Conservation (phyloP, 2,797 vertebrate species). For the Caiman crocodilus region DNA sequence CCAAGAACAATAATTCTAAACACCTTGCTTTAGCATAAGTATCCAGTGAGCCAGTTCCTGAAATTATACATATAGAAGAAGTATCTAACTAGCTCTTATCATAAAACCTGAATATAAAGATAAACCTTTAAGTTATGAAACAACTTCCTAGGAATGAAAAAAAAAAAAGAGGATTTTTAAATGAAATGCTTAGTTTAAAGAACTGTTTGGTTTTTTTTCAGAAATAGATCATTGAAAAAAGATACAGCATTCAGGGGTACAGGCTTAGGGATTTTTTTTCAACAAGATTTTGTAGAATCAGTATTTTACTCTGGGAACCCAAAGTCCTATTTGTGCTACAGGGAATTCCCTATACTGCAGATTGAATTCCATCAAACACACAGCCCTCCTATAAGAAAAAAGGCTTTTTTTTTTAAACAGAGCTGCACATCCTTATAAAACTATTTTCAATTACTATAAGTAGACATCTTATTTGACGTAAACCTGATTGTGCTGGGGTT, state of each 20-base stretch:
- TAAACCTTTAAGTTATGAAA: background rate
- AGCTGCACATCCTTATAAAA: background rate
- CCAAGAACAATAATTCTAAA: too few species aligned
- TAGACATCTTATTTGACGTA: too few species aligned
- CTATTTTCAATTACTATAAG: too few species aligned
- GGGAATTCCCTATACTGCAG: background rate
- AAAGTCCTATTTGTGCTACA: background rate
- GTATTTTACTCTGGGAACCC: background rate
- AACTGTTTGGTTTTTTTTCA: too few species aligned
- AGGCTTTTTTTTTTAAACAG: background rate
- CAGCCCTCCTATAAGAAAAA: background rate
- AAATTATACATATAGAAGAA: background rate
- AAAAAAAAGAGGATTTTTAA: too few species aligned
- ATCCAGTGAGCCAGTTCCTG: background rate
- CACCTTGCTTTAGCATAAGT: fast-evolving
- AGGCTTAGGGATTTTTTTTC: background rate
- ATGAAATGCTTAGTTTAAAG: too few species aligned
- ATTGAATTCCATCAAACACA: background rate
- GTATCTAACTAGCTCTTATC: background rate
- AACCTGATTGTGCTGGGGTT: too few species aligned
- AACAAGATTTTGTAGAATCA: background rate
- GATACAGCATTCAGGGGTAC: background rate
- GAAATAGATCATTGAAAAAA: background rate
- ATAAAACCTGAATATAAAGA: background rate
- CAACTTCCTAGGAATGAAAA: too few species aligned